Percentiles rank a stretch among this genome's conserved stretches.
Conservation (phyloP, 30 jellyfish, hydroid and myxozoan genomes). For the Aurelia aurita region DNA sequence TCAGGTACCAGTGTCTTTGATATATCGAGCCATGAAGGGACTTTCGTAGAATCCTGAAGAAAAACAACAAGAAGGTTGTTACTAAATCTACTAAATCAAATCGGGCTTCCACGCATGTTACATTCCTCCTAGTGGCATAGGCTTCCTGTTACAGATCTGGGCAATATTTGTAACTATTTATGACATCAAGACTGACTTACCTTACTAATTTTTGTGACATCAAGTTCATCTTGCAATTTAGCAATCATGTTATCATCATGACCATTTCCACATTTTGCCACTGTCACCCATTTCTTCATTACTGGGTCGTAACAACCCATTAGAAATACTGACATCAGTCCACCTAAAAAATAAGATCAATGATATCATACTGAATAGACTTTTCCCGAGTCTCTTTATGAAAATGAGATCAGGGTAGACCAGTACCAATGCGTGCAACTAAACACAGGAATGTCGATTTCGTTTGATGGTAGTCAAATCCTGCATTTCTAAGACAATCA, state of each 20-base stretch:
- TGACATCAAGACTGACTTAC: slow-evolving; percentile 1
- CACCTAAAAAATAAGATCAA: slow-evolving; percentile 67
- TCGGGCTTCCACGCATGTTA: too few species aligned
- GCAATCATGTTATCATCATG: slow-evolving; percentile 83
- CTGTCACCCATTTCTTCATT: slow-evolving; percentile 83
- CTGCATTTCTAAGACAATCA: too few species aligned
- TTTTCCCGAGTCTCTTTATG: too few species aligned
- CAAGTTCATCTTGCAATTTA: slow-evolving; percentile 74
- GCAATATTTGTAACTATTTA: too few species aligned
- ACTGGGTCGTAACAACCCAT: slow-evolving; percentile 91
- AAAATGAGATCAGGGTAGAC: too few species aligned
- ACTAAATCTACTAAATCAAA: too few species aligned
- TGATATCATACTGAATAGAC: too few species aligned
- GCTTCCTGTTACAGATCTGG: too few species aligned
- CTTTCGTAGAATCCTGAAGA: slow-evolving; percentile 61
- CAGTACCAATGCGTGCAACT: too few species aligned
- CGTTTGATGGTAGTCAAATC: too few species aligned
- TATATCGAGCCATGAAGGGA: slow-evolving; percentile 90
- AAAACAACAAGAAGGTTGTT: background rate
- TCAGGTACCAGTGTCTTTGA: slow-evolving; percentile 86
- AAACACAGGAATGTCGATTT: too few species aligned
- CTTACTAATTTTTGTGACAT: slow-evolving; percentile 73
- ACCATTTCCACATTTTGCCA: slow-evolving; percentile 97
- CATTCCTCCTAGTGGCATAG: too few species aligned
- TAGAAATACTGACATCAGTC: slow-evolving; percentile 93